These are phyloP conservation scores for Coregonus clupeaformis DNA, from an alignment of 2,113 vertebrate species.

Conservation along the genomic window DNA sequence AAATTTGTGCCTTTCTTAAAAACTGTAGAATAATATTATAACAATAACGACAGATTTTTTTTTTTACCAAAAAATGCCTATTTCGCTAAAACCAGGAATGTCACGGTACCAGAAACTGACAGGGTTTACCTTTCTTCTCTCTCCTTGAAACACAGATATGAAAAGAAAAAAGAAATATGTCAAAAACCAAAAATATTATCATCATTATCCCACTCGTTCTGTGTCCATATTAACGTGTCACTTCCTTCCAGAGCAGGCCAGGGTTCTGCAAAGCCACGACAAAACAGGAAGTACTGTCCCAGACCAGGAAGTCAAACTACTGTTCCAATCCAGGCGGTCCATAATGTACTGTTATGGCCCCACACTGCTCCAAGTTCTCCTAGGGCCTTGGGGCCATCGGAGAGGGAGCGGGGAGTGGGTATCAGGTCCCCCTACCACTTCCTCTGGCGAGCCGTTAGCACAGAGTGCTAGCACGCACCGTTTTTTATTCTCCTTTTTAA, in stretches of 20 bases:
- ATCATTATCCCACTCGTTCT: constrained; percentile 74
- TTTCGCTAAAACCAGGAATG: constrained; percentile 77
- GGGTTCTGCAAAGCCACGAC: constrained; percentile 64
- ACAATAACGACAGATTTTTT: constrained; percentile 62
- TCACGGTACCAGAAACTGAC: constrained; percentile 79
- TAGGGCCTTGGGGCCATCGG: constrained; percentile 44
- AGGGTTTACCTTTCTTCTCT: constrained; percentile 64
- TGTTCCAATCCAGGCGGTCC: constrained; percentile 67
- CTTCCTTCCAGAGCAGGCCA: constrained; percentile 69
- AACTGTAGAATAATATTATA: constrained; percentile 74
- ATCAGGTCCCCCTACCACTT: constrained; percentile 49
- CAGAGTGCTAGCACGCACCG: constrained; percentile 55
- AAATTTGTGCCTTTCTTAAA: constrained; percentile 78
- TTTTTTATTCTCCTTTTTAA: constrained; percentile 62
- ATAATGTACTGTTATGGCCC: constrained; percentile 62
- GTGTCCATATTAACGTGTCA: constrained; percentile 69
- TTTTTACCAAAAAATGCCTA: constrained; percentile 66
- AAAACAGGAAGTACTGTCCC: constrained; percentile 68
- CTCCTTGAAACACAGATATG: constrained; percentile 67
- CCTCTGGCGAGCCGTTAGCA: constrained; percentile 46
- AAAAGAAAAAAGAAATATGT: constrained; percentile 60
- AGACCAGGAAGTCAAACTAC: constrained; percentile 53
- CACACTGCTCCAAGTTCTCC: constrained; percentile 57
- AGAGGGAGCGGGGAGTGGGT: constrained; percentile 49
- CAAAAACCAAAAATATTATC: constrained; percentile 69